Base-by-base conservation (phyloP, 2,797 vertebrate genomes). In the Enteromius fasciolatus region DNA sequence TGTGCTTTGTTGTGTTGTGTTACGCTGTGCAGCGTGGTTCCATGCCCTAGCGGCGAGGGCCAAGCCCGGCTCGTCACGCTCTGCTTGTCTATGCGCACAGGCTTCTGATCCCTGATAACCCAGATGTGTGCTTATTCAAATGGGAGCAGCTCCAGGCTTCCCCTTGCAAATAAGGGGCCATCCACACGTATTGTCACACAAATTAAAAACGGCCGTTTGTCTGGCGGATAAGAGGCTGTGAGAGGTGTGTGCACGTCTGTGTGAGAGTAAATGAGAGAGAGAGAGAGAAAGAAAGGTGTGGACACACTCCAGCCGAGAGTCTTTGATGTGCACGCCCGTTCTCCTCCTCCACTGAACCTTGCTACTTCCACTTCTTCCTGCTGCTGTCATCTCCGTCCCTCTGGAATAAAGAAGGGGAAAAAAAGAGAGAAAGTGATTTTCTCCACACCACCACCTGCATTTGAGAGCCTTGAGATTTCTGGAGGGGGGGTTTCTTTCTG, bases 131-230 rank as follows among this genome's bases (percentile, higher is more conserved):
- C 90, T 92, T 93, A 94, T 94, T 93, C 94, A 95, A 95, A 94
- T 94, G 90, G 92, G 80, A 87, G 89, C 88, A 89, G 93, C 92
- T 92, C 88, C 50, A 89, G 93, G 93, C 93, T 91, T 89, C 90
- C 91, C 91, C 91, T 94, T 94, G 94, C 94, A 95, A 95, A 95
- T 94, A 90, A 93, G 92, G 89, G 91, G 86, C 91, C 91, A 90
- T 92, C 89, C 91, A 64, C 84, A 78, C 81, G 85, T 90, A 92
- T 94, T 92, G 93, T 94, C 93, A 94, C 92, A 93, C 94, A 94
- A 94, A 94, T 94, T 91, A 93, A 90, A 90, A 95, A 95, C 92
- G 89, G 91, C 92, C 92, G 90, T 92, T 84, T 93, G 89, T 83
- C 72, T 90, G 91, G 86, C 84, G 86, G 88, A 91, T 90, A 88